Base-by-base conservation (phyloP, 2,113 vertebrate genomes). In the Rhineura floridana region DNA sequence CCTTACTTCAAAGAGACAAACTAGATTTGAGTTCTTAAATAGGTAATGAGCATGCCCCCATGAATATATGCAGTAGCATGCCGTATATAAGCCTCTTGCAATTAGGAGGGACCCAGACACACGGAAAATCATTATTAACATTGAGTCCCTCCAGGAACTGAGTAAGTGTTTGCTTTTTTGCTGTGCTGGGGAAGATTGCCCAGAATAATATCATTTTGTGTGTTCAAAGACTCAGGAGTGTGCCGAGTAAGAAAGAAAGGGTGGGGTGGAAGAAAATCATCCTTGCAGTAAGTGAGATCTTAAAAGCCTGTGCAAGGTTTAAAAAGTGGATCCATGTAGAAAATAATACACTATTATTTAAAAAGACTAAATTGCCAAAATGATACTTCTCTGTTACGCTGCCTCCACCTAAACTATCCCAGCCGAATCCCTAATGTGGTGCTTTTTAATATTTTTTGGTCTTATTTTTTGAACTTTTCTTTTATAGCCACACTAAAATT, bases 311-410 rank as follows among this genome's bases (percentile, higher is more conserved):
- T 28, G 76, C 94, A 93, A 96, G 90, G 89, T 25, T 94, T 95
- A 93, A 93, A 94, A 95, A 95, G 91, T 90, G 92, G 93, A 93
- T 95, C 93, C 92, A 63, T 17, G 59, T 89, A 94, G 95, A 95
- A 96, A 96, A 96, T 95, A 96, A 95, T 93, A 94, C 82, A 88
- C 83, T 92, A 91, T 97, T 96, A 95, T 96, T 96, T 96, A 94
- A 96, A 59, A 96, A 96, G 92, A 94, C 89, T 88, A 95, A 96
- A 96, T 96, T 96, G 94, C 94, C 93, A 92, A 95, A 96, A 96
- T 94, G 94, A 95, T 90, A 92, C 87, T 90, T 83, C 90, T 91
- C 81, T 87, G 87, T 9, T 59, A 90, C 92, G 89, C n/a, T 70
- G 39, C 91, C 87, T 95, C 88, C 77, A 78, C 92, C 86, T 92